phyloP scores from a whole-genome alignment of 1,140 invertebrate species.

The Diabrotica undecimpunctata region DNA sequence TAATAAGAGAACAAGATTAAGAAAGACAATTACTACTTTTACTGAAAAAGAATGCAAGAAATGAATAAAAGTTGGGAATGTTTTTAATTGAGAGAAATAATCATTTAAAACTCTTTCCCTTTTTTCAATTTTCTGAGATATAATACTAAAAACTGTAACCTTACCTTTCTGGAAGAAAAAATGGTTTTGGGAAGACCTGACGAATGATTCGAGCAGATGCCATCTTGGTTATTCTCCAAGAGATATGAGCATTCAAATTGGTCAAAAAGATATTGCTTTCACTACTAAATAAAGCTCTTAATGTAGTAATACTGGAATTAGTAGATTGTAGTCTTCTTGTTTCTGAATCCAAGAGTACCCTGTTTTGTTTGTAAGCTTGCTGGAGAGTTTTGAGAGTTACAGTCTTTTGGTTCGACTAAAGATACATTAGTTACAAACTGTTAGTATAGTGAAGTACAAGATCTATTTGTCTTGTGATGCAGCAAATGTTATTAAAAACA shows the following conservation, averaged over 20 bases:
- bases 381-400: slow-evolving; percentile 47
- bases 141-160: slow-evolving; percentile 52
- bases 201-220: slow-evolving; percentile 60
- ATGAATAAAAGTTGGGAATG: no score
- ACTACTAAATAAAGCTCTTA: slow-evolving; percentile 27
- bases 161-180: slow-evolving; percentile 57
- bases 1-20: no score
- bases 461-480: no score
- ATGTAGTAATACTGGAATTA: slow-evolving; percentile 45
- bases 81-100: no score
- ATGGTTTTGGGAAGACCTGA: slow-evolving; percentile 62
- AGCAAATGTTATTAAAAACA: no score
- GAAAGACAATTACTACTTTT: no score
- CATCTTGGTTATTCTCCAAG: slow-evolving; percentile 70
- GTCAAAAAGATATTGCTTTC: slow-evolving; percentile 18
- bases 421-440: not conserved
- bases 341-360: slow-evolving; percentile 54
- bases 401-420: slow-evolving; percentile 44
- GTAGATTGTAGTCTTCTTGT: slow-evolving; percentile 53
- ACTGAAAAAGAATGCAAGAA: no score
- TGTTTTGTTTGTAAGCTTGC: slow-evolving; percentile 49
- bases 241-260: slow-evolving; percentile 45
- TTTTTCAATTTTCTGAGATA: not conserved
- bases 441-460: no score
- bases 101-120: not conserved